Evolutionary conservation across 2,888 invertebrate species (phyloP), one percentile per base, ranked within the genome.

Genomic region (Xestobium rufovillosum): DNA sequence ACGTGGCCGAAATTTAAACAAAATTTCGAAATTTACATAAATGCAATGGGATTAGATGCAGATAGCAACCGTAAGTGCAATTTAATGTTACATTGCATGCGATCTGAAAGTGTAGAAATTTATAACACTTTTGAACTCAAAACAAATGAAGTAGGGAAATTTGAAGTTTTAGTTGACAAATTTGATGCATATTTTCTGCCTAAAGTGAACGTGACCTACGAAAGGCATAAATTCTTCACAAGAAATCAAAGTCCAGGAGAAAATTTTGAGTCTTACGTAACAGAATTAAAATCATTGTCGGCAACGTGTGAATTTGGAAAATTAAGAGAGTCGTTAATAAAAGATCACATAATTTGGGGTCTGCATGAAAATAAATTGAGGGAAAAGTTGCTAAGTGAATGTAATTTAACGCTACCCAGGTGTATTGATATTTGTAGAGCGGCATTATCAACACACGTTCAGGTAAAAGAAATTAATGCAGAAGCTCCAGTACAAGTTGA

Each of bases 301-400:
- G 14, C 14, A 3, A 36, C 14, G 14, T 37, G 37, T 12, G 23
- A 27, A 6, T 32, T 37, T 17, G 37, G 19, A 2, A 10, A 27
- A 2, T 10, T 37, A 15, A 11, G 27, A 8, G 31, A 31, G 6
- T 27, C 28, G 11, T 10, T 27, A 9, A 27, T 27, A 6, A 27
- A 27, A 27, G 28, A 27, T 10, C 6, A 12, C 9, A 27, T 27
- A 6, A 12, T 27, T 6, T 27, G 28, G 6, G 28, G 28, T 10
- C 9, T 27, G 11, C n/a, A 27, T 6, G 11, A 27, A 10, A 10
- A 27, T 10, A 27, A 27, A 10, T 27, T n/a, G n/a, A n/a, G n/a
- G n/a, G n/a, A n/a, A n/a, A n/a, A n/a, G n/a, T n/a, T n/a, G n/a
- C n/a, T n/a, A 10, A 27, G 28, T 27, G 28, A 27, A 10, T 6